Percentiles rank a stretch among this genome's conserved stretches.
Evolutionary conservation across 2,888 invertebrate genomes (phyloP).

Genomic region (Perdita meconis): DNA sequence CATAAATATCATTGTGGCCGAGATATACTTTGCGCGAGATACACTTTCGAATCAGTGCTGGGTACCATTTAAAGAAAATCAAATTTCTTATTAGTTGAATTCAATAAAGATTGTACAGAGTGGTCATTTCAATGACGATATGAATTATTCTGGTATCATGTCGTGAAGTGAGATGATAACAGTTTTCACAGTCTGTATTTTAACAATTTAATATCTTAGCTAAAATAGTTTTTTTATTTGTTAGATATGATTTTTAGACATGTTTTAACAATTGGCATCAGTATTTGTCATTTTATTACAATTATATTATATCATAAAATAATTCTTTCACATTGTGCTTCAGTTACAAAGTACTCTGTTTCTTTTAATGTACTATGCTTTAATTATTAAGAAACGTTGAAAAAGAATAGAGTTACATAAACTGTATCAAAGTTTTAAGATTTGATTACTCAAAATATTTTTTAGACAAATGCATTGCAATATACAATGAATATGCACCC

Average conservation of each 20-base stretch:
- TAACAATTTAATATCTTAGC: neutral
- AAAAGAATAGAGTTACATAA: too few relatives aligned
- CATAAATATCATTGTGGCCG: conserved; percentile 11
- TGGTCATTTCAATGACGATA: neutral
- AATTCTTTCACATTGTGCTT: neutral
- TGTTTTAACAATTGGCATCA: neutral
- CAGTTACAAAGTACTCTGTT: neutral
- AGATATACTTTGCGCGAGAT: conserved; percentile 19
- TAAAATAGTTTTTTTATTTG: neutral
- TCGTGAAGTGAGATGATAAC: neutral
- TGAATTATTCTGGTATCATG: neutral
- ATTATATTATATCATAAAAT: neutral
- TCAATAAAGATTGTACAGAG: neutral
- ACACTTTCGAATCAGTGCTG: conserved; percentile 2
- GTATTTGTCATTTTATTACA: neutral
- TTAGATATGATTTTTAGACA: neutral
- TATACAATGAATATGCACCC: neutral
- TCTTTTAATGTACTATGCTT: too few relatives aligned
- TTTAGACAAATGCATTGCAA: neutral
- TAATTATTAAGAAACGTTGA: too few relatives aligned
- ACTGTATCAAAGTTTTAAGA: neutral
- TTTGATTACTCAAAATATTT: neutral
- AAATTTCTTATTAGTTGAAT: neutral
- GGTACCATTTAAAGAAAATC: neutral
- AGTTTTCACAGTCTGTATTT: neutral